phyloP scores from a whole-genome alignment of 2,113 vertebrate species.

The Galbula dea region DNA sequence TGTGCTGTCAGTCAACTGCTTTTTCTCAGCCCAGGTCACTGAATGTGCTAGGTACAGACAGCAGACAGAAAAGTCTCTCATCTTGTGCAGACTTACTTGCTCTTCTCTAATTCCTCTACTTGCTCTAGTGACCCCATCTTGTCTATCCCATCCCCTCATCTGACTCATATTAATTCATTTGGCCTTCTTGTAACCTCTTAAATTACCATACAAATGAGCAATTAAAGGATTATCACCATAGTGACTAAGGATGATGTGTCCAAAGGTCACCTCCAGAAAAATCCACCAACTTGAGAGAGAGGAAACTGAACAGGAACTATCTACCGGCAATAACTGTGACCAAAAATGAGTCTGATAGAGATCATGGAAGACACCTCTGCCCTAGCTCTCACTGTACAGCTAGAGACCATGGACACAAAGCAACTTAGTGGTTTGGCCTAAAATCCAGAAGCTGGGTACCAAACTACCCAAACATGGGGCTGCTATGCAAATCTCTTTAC shows the following conservation, averaged over 20 bases:
- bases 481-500: background rate
- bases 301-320: background rate
- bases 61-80: background rate
- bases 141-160: background rate
- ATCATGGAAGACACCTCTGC: background rate
- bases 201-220: background rate
- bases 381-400: background rate
- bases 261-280: background rate
- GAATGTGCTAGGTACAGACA: background rate
- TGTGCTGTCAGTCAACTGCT: background rate
- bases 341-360: background rate
- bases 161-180: background rate
- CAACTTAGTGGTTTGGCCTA: background rate
- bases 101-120: background rate
- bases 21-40: background rate
- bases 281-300: background rate
- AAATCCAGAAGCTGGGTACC: background rate
- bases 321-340: background rate
- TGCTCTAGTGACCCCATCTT: background rate
- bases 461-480: background rate
- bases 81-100: background rate
- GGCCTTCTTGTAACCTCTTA: background rate
- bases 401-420: background rate
- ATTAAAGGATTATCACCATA: background rate
- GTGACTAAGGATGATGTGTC: background rate